Conservation (phyloP, 2,797 vertebrate genomes). For the Dipus sagitta region DNA sequence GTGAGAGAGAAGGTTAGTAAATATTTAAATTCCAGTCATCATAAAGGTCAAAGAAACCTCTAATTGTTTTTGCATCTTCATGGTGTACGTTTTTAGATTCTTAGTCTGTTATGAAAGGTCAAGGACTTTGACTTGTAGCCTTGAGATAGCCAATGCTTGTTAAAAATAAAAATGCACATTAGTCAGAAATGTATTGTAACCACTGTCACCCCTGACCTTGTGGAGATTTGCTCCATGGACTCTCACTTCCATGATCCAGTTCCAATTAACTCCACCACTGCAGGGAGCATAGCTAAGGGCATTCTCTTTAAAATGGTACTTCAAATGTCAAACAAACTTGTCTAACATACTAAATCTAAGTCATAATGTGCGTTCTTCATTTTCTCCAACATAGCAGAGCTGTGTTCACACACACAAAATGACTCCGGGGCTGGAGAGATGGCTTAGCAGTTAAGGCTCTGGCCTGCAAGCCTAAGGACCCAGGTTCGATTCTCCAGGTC, state of each 20-base stretch:
- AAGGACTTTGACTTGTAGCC: slow-evolving; percentile 57
- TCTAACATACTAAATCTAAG: slow-evolving; percentile 27
- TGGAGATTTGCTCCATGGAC: background rate
- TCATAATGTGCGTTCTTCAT: background rate
- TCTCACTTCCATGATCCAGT: background rate
- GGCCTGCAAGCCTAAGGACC: too few species aligned
- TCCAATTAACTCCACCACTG: slow-evolving; percentile 37
- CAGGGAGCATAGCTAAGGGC: background rate
- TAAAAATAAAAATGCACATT: slow-evolving; percentile 38
- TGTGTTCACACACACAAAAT: background rate
- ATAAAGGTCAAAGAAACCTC: slow-evolving; percentile 66
- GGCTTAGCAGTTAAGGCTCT: too few species aligned
- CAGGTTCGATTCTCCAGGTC: too few species aligned
- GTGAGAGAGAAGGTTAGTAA: slow-evolving; percentile 43
- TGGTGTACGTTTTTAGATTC: slow-evolving; percentile 51
- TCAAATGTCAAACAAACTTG: slow-evolving; percentile 27
- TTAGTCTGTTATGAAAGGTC: slow-evolving; percentile 44
- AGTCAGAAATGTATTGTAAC: slow-evolving; percentile 41
- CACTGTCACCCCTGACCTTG: background rate
- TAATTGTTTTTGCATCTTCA: slow-evolving; percentile 61
- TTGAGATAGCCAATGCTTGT: slow-evolving; percentile 23
- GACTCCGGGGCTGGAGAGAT: background rate
- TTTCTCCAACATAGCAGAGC: background rate
- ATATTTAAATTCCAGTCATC: slow-evolving; percentile 70
- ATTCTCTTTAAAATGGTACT: slow-evolving; percentile 27